These are phyloP conservation scores for Ciconia maguari DNA, from an alignment of 2,113 vertebrate species.

Conservation along the genomic window DNA sequence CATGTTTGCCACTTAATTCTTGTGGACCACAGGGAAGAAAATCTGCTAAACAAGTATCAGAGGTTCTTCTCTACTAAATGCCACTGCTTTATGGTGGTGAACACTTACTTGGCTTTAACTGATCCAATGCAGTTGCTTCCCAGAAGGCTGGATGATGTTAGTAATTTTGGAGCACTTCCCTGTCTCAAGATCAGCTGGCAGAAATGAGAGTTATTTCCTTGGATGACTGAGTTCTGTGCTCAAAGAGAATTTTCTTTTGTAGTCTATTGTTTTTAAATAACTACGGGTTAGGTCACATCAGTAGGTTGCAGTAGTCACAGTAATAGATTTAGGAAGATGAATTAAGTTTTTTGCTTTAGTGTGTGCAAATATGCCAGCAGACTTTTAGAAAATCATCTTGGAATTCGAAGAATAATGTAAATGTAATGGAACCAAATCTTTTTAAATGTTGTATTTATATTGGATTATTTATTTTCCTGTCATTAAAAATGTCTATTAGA, in stretches of 20 bases:
- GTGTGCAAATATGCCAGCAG: background rate
- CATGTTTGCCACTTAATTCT: constrained; percentile 19
- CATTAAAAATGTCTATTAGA: background rate
- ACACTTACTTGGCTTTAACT: background rate
- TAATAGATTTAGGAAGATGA: background rate
- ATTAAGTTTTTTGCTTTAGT: background rate
- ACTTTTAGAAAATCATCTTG: background rate
- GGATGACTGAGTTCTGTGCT: constrained; percentile 54
- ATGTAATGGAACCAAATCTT: background rate
- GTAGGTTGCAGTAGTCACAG: background rate
- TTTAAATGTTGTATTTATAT: background rate
- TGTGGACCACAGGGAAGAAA: background rate
- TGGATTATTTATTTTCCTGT: background rate
- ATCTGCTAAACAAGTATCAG: background rate
- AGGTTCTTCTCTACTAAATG: constrained; percentile 6
- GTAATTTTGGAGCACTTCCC: constrained; percentile 31
- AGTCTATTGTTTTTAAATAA: constrained; percentile 41
- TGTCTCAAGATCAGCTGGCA: constrained; percentile 61
- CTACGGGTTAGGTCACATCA: constrained; percentile 2
- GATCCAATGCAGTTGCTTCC: constrained; percentile 13
- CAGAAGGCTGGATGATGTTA: constrained; percentile 51
- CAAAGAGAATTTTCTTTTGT: constrained; percentile 52
- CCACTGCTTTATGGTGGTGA: background rate
- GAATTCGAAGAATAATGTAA: background rate
- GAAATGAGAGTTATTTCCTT: constrained; percentile 59